Evolutionary conservation across 1,140 invertebrate species (phyloP).

Genomic region (Agrypnia vestita): DNA sequence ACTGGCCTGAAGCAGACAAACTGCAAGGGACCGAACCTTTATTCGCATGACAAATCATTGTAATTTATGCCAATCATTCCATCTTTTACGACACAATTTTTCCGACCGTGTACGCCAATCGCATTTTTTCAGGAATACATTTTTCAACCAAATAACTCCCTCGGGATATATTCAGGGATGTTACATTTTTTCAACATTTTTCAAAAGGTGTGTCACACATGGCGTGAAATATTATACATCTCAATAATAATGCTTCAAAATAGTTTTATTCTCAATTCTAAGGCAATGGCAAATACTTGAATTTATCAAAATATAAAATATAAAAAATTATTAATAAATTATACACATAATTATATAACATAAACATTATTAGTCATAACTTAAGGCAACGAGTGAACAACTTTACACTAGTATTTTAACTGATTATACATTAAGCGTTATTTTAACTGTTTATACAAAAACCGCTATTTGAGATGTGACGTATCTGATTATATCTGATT

Average conservation of each 20-base stretch:
- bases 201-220: constrained; percentile 41
- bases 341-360: too few relatives aligned
- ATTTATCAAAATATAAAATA: background rate
- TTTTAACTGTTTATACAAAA: too few relatives aligned
- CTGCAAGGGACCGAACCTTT: constrained; percentile 9
- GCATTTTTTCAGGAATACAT: constrained; percentile 51
- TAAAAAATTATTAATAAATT: too few relatives aligned
- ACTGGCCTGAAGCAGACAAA: background rate
- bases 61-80: constrained; percentile 40
- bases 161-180: constrained; percentile 39
- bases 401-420: too few relatives aligned
- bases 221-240: constrained; percentile 35
- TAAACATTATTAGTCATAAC: too few relatives aligned
- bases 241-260: constrained; percentile 31
- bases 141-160: constrained; percentile 52
- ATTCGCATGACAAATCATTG: constrained; percentile 38
- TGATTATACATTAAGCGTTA: too few relatives aligned
- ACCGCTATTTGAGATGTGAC: too few relatives aligned
- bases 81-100: constrained; percentile 43
- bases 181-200: constrained; percentile 43
- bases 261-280: background rate
- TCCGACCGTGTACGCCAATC: constrained; percentile 34
- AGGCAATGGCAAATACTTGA: background rate
- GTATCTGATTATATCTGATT: too few relatives aligned
- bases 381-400: too few relatives aligned